Base-by-base conservation (phyloP, 2,888 invertebrate genomes). In the Shargacucullia verbasci region DNA sequence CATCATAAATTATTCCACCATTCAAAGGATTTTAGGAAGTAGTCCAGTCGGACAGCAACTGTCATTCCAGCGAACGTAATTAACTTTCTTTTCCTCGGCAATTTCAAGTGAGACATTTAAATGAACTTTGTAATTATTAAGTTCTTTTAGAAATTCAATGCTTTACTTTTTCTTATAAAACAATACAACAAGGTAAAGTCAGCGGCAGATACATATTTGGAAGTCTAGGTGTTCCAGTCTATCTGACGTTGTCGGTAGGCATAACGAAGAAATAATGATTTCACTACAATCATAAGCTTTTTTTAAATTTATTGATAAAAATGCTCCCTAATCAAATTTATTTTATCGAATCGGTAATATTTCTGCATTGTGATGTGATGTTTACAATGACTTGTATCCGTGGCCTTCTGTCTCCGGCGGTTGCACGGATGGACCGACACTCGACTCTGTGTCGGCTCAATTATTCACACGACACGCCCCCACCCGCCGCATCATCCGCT, bases 391-490 rank as follows among this genome's bases (percentile, higher is more conserved):
- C 44, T 54, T 43, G 39, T 35, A 53, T 29, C 43, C 31, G 39
- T 54, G 29, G 43, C 31, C 61, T 38, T 29, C 15, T 48, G 48
- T 55, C 55, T 53, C 41, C 40, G 50, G 47, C 39, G 54, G 64
- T 54, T 61, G 49, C 80, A 73, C 73, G 67, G 71, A 70, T 65
- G 58, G 70, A 75, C 79, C 78, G 76, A 77, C 80, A 85, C 76
- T 82, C 80, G 78, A 81, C 82, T 80, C 83, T 81, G 84, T 83
- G 85, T 85, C 81, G 84, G 85, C 82, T 93, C 87, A 92, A 93
- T 93, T 90, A 93, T 93, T 92, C 92, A 93, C 88, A 88, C 86
- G 87, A 85, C 87, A 86, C 87, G 87, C 83, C 87, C 85, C 86
- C 83, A 76, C 81, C 81, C 81, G 84, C 87, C 85, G 86, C 88